A percentile compares a stretch with the other conserved stretches of the same genome.
These are phyloP conservation scores for Eupithecia subumbrata DNA, from an alignment of 2,888 invertebrate genomes.

Conservation along the genomic window DNA sequence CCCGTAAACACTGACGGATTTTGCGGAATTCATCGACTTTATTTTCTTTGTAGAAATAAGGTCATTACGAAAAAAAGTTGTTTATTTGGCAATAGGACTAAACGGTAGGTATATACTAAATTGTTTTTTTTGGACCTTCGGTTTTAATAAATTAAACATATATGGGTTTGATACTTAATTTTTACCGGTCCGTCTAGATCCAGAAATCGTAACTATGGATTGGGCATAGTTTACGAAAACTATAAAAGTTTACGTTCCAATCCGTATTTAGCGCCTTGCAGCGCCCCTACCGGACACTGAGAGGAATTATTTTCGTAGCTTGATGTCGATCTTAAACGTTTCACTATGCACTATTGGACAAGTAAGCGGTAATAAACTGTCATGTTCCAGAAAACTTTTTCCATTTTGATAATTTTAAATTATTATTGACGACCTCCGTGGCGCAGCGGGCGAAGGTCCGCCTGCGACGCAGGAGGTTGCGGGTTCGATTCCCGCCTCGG, in stretches of 20 bases:
- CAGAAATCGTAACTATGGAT: not conserved
- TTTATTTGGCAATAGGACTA: not conserved
- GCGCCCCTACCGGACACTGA: no score
- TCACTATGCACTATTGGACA: no score
- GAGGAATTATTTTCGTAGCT: no score
- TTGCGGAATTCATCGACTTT: not conserved
- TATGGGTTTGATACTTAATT: not conserved
- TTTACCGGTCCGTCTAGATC: not conserved
- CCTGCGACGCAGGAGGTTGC: no score
- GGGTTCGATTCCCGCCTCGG: no score
- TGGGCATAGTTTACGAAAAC: not conserved
- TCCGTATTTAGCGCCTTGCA: not conserved
- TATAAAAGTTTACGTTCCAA: not conserved
- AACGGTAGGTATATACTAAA: no score
- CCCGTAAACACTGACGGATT: slow-evolving; percentile 10
- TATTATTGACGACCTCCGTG: no score
- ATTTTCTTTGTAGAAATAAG: not conserved
- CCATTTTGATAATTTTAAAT: no score
- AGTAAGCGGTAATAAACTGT: no score
- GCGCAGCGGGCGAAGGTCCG: no score
- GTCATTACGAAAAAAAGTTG: not conserved
- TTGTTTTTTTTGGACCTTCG: not conserved
- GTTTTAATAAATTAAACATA: not conserved
- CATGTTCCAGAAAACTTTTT: no score
- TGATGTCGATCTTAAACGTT: no score